Evolutionary conservation across 64 coral and sea anemone genomes (phyloP), one percentile per base, ranked within the genome.

Genomic region (Cladopsammia gracilis): DNA sequence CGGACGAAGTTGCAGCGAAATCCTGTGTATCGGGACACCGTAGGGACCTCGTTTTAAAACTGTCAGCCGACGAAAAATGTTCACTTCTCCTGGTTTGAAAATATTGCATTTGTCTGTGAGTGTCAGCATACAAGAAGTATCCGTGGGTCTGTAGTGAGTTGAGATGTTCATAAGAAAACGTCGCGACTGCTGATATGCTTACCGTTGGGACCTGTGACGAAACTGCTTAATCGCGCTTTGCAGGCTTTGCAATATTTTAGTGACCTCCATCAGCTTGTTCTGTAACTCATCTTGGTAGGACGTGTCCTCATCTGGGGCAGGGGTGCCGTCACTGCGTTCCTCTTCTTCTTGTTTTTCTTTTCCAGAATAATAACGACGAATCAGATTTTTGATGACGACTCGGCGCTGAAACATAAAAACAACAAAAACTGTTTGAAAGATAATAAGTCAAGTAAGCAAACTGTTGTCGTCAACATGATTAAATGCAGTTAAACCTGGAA

Each of bases 281-380:
- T 82, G 59, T 82, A 82, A 0, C 25, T 82, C 79, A 56, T 56
- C 53, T 56, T 56, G 7, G 1, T 56, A 1, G 53, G 53, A 5
- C 7, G 53, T 56, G 5, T 56, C 53, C 53, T 56, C 53, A n/a
- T 62, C 79, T 48, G 79, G 16, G 4, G 58, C 14, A 47, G 79
- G 16, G 44, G 8, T 10, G 2, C 64, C 58, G n/a, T 82, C 59
- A 9, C 3, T 20, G 1, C 59, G 34, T 6, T 82, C 79, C 42
- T 82, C 59, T 0, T 6, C 19, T 82, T 20, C 34, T 47, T 58
- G 14, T 57, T 87, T 57, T 24, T 71, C 65, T 7, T 87, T 86
- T 22, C 26, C 89, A 56, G 68, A 70, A 24, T 82, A 91, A 62
- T 82, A 91, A 5, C 89, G 62, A 20, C 82, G 77, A 18, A 91